These are phyloP conservation scores for Hyposmocoma kahamanoa DNA, from an alignment of 1,140 invertebrate genomes.

Conservation along the genomic window DNA sequence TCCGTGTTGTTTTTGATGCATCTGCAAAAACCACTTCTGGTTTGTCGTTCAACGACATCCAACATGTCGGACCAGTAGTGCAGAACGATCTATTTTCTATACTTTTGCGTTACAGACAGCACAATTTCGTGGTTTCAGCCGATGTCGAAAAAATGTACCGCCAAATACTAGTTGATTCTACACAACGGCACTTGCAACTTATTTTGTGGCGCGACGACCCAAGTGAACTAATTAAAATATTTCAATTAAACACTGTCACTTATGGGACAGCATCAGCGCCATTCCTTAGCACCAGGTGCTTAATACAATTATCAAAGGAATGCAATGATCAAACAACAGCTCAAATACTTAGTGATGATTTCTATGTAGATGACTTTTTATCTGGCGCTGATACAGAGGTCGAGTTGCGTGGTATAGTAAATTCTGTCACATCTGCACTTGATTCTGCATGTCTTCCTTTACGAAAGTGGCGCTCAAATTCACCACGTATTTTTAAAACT, in stretches of 20 bases:
- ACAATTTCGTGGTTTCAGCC: not conserved
- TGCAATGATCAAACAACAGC: not conserved
- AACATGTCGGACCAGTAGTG: not conserved
- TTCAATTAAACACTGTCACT: too few relatives aligned
- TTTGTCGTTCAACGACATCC: not conserved
- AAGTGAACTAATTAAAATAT: not conserved
- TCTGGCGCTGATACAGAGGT: not conserved
- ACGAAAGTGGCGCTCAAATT: conserved; percentile 11
- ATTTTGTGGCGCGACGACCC: not conserved
- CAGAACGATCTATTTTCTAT: not conserved
- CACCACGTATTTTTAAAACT: not conserved
- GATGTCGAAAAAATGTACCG: not conserved
- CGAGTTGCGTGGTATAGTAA: not conserved
- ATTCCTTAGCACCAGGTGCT: not conserved
- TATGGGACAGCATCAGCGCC: not conserved
- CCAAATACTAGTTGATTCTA: not conserved
- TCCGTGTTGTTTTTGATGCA: not conserved
- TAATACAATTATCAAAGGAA: not conserved
- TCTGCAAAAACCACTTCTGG: not conserved
- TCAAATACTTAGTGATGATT: too few relatives aligned
- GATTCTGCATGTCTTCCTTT: not conserved
- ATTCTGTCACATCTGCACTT: conserved; percentile 1
- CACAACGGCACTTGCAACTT: not conserved
- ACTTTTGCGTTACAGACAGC: not conserved
- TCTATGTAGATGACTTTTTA: not conserved